Base-by-base conservation (phyloP, 2,888 invertebrate species). In the Crematogaster levior region DNA sequence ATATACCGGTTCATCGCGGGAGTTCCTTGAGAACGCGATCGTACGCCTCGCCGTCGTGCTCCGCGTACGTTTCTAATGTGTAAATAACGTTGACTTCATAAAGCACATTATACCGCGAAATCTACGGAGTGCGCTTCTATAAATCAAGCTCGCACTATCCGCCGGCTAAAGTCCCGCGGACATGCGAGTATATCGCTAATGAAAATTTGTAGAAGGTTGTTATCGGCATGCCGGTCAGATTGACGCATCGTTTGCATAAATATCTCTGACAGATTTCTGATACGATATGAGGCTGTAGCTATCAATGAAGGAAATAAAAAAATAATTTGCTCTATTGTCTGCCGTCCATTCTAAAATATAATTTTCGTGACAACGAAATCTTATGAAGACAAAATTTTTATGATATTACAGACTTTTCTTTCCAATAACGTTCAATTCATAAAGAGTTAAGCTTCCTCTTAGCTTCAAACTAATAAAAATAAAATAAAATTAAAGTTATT, bases 201-300 rank as follows among this genome's bases (percentile, higher is more conserved):
- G 85, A 89, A 87, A 87, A 87, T 89, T 89, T 84, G 83, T 84
- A 81, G 84, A 84, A 74, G 34, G 75, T 86, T 88, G 84, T 86
- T 66, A 75, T 75, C 66, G 63, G 53, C 30, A n/a, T 30, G 15
- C 30, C 40, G 66, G 12, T 12, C 34, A 24, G 21, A 43, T 24
- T 77, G 43, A 77, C 56, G 56, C 53, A n/a, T 56, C 56, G 77
- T 56, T 66, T 68, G 30, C 30, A 21, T 68, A 68, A 77, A 68
- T 43, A 56, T 46, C 56, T 56, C 43, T 18, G 56, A 40, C 53
- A 34, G 70, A 79, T 79, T 51, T n/a, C 30, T 21, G 30, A 66
- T n/a, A n/a, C 43, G 30, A 65, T 48, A 27, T 24, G 21, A 18
- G 15, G 9, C 18, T 60, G 18, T 1, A 9, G 40, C 3, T 37